Base-by-base conservation (phyloP, 1,140 invertebrate species). In the Venturia canescens region DNA sequence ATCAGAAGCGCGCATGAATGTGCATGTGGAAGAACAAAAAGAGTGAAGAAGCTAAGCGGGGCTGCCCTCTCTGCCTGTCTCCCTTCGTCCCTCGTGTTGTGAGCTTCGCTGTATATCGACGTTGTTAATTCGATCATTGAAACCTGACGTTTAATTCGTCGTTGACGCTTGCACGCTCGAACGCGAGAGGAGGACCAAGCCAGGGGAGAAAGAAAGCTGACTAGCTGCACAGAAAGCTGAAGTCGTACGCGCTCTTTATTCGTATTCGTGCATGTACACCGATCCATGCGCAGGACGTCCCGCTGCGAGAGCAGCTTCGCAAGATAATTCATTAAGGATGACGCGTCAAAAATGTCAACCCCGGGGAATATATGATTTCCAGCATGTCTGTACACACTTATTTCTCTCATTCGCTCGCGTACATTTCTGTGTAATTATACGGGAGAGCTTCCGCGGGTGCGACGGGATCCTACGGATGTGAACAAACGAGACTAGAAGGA, bases 291-390 rank as follows among this genome's bases (percentile, higher is more conserved):
- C 2, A 50, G 78, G 67, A 70, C 70, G 50, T 80, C 83, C 83
- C 67, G 79, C 83, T 81, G n/a, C n/a, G 83, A 27, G 83, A 50
- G 57, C 38, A 81, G 72, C 80, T 83, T 83, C 71, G 83, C 72
- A 82, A 74, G 83, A 83, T 83, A 82, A 83, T 83, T 83, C 80
- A 83, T 83, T 83, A 83, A 83, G 80, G 83, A 83, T 83, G 83
- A 83, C 83, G 80, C 77, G 83, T 38, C 79, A 72, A 83, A 83
- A 81, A 83, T 81, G 66, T 67, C 75, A 80, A 78, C 74, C 57
- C 67, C 44, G 29, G 63, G 13, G 57, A 15, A 13, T 23, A 63
- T 63, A 31, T 13, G 1, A 44, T 76, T 29, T 60, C 5, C 50
- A 38, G 1, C 27, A 3, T 71, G 27, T 53, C 78, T 57, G 69